Percentiles rank a stretch among this genome's conserved stretches.
Evolutionary conservation across 2,797 vertebrate species (phyloP).

Genomic region (Lithobates pipiens): DNA sequence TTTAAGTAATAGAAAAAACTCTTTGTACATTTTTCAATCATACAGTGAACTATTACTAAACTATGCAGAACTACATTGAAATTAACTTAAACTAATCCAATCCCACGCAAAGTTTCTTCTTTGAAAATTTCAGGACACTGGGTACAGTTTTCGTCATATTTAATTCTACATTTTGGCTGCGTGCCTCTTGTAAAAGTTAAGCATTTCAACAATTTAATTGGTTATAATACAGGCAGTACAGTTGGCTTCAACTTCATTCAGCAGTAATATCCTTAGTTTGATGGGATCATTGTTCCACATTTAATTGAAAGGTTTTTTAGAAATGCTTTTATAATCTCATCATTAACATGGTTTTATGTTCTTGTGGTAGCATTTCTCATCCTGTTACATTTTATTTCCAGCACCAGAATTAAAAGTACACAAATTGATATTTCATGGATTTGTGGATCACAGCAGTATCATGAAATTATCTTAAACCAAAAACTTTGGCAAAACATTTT

Average conservation of each 20-base stretch:
- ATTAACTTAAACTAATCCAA: slow-evolving; percentile 65
- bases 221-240: slow-evolving; percentile 68
- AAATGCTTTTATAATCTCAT: slow-evolving; percentile 67
- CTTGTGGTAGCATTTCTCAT: slow-evolving; percentile 60
- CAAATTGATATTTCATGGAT: slow-evolving; percentile 26
- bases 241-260: slow-evolving; percentile 66
- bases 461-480: background rate
- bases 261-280: slow-evolving; percentile 72
- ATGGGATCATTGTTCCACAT: slow-evolving; percentile 68
- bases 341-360: slow-evolving; percentile 67
- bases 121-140: slow-evolving; percentile 69
- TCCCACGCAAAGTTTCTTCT: slow-evolving; percentile 63
- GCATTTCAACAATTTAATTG: slow-evolving; percentile 69
- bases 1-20: background rate
- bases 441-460: slow-evolving; percentile 63
- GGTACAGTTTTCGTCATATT: slow-evolving; percentile 70
- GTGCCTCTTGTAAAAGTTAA: slow-evolving; percentile 66
- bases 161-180: slow-evolving; percentile 74
- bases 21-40: background rate
- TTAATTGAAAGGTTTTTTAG: slow-evolving; percentile 72
- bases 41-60: background rate
- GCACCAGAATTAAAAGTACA: slow-evolving; percentile 60
- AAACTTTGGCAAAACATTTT: background rate
- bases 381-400: slow-evolving; percentile 63
- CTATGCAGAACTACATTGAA: slow-evolving; percentile 53